phyloP scores from a whole-genome alignment of 2,113 vertebrate species.

The Leucoraja erinaceus region DNA sequence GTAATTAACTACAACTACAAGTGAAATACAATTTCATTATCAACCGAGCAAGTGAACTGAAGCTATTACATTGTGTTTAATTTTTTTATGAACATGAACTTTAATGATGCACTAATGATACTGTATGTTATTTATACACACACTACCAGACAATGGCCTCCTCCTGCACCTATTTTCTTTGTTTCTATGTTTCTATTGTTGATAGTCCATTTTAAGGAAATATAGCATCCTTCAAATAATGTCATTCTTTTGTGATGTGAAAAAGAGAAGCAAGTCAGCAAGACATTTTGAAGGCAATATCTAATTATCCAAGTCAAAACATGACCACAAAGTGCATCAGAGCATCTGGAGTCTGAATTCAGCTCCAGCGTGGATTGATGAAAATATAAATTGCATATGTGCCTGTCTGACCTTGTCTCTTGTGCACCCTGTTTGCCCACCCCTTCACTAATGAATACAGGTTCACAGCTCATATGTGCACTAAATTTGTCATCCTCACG shows the following conservation, averaged over 20 bases:
- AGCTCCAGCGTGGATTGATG: background rate
- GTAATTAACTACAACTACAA: background rate
- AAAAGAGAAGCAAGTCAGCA: background rate
- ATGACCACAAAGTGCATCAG: background rate
- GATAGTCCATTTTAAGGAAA: background rate
- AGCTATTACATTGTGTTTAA: background rate
- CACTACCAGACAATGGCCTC: no score
- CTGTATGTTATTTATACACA: background rate
- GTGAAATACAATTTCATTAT: background rate
- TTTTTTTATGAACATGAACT: background rate
- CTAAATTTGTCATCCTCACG: background rate
- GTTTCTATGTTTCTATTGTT: no score
- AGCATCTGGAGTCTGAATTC: background rate
- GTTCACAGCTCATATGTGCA: background rate
- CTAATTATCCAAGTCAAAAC: slow-evolving; percentile 5
- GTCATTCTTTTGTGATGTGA: background rate
- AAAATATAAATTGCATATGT: background rate
- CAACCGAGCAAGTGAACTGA: background rate
- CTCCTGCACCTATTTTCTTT: no score
- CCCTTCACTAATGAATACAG: background rate
- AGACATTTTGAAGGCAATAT: background rate
- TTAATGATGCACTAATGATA: background rate
- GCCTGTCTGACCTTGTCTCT: background rate
- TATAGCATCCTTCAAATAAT: background rate
- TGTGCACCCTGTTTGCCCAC: background rate